Evolutionary conservation across 2,113 vertebrate genomes (phyloP).

Genomic region (Coreoperca whiteheadi): DNA sequence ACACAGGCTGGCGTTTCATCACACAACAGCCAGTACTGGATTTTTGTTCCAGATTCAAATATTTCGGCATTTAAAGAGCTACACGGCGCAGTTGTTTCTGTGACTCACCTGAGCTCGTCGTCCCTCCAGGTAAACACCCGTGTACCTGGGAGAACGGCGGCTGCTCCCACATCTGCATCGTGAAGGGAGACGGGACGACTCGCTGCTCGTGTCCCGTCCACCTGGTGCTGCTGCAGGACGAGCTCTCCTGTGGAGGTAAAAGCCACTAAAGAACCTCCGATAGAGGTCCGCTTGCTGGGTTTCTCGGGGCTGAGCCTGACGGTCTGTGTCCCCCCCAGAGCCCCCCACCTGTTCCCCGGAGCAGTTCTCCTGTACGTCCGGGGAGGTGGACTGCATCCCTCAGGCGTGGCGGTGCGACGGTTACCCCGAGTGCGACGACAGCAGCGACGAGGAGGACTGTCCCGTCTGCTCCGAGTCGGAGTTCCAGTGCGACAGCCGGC

Average conservation of each 20-base stretch:
- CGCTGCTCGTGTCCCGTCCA: slow-evolving; percentile 97
- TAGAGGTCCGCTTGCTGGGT: too few relatives aligned
- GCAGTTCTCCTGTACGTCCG: slow-evolving; percentile 95
- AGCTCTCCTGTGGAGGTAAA: slow-evolving; percentile 93
- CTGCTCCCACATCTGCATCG: slow-evolving; percentile 97
- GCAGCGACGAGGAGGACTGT: slow-evolving; percentile 95
- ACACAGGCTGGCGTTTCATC: too few relatives aligned
- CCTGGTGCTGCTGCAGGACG: slow-evolving; percentile 94
- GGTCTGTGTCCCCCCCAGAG: slow-evolving; percentile 77
- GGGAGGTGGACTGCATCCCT: slow-evolving; percentile 98
- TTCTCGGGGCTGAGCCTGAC: neutral
- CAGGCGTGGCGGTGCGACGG: slow-evolving; percentile 96
- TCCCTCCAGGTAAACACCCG: slow-evolving; percentile 90
- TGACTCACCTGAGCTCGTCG: neutral
- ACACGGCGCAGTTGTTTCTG: slow-evolving; percentile 44
- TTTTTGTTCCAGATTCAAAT: too few relatives aligned
- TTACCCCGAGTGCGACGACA: slow-evolving; percentile 93
- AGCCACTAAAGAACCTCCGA: too few relatives aligned
- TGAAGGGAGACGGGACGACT: slow-evolving; percentile 95
- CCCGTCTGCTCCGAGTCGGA: slow-evolving; percentile 92
- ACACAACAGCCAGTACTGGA: too few relatives aligned
- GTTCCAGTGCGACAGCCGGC: slow-evolving; percentile 96
- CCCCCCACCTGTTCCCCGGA: slow-evolving; percentile 97
- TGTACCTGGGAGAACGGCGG: slow-evolving; percentile 96
- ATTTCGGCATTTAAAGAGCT: too few relatives aligned